Evolutionary conservation across 2,113 vertebrate genomes (phyloP).

Genomic region (Calyptommatus sinebrachiatus): DNA sequence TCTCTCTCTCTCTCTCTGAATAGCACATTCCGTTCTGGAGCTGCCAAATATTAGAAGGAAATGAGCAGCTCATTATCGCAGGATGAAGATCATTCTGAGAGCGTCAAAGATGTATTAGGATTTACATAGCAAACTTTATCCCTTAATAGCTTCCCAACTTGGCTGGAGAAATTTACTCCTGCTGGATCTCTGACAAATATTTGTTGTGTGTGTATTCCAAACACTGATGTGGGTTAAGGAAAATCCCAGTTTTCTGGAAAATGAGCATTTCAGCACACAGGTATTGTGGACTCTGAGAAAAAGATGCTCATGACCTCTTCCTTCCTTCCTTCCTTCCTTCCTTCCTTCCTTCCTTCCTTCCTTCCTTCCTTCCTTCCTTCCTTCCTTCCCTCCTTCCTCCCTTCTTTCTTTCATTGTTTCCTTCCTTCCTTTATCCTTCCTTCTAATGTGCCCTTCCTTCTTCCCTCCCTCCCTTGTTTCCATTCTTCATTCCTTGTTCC

Average conservation of each 20-base stretch:
- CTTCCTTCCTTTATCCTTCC: too few species aligned
- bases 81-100: background rate
- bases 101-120: conserved; percentile 54
- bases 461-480: too few species aligned
- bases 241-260: background rate
- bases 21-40: conserved; percentile 43
- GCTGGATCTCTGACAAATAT: conserved; percentile 9
- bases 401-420: background rate
- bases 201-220: background rate
- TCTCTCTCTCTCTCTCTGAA: conserved; percentile 47
- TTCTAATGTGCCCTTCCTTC: too few species aligned
- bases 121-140: conserved; percentile 54
- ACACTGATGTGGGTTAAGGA: background rate
- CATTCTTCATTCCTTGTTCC: too few species aligned
- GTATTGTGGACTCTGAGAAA: too few species aligned
- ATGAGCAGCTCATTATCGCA: conserved; percentile 54
- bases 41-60: conserved; percentile 60
- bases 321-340: too few species aligned
- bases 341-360: too few species aligned
- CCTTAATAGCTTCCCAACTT: conserved; percentile 56
- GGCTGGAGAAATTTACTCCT: conserved; percentile 52
- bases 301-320: too few species aligned
- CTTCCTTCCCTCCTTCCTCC: too few species aligned
- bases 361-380: too few species aligned
- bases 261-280: too few species aligned